Evolutionary conservation across 2,797 vertebrate species (phyloP).

Genomic region (Paguma larvata): DNA sequence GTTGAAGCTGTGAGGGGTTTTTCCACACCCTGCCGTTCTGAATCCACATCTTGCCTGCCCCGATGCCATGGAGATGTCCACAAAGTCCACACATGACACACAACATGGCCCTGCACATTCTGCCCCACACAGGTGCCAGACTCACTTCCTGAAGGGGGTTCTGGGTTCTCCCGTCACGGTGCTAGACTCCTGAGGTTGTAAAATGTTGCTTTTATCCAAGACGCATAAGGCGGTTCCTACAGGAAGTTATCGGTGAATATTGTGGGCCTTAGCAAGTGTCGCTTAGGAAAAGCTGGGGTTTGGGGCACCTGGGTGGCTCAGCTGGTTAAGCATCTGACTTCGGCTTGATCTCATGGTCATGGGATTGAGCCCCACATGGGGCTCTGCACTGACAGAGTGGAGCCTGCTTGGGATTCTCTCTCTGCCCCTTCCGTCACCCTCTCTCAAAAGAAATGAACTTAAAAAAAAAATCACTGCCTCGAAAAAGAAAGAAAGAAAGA

Average conservation of each 20-base stretch:
- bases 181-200: neutral
- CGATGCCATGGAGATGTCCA: fast-evolving
- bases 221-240: neutral
- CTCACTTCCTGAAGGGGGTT: neutral
- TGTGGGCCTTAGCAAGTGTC: neutral
- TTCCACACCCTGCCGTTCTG: neutral
- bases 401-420: too few species aligned
- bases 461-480: too few species aligned
- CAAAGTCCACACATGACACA: fast-evolving
- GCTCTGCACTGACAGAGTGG: too few species aligned
- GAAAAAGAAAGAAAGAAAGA: too few species aligned
- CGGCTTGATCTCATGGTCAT: too few species aligned
- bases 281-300: neutral
- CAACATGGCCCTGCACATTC: fast-evolving
- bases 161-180: fast-evolving
- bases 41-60: neutral
- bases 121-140: neutral
- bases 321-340: too few species aligned
- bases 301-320: too few species aligned
- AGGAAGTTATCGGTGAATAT: neutral
- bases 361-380: too few species aligned
- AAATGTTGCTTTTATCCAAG: neutral
- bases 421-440: too few species aligned
- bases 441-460: too few species aligned
- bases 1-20: conserved; percentile 72